Conservation (phyloP, 2,888 invertebrate genomes). For the Morinoia aosen region DNA sequence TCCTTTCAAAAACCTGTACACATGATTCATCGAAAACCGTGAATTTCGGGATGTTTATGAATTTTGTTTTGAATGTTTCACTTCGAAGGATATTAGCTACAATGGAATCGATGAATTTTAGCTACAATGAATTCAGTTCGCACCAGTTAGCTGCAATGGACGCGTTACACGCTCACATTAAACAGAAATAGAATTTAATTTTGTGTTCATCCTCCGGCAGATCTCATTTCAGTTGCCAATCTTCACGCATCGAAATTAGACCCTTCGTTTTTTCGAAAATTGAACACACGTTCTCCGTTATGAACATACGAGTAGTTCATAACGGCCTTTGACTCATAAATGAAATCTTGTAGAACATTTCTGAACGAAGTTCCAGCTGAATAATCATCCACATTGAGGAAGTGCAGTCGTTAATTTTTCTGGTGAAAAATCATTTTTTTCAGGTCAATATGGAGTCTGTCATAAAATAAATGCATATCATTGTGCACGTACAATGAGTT, state of each 20-base stretch:
- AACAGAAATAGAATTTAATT: background rate
- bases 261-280: background rate
- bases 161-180: background rate
- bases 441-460: no score
- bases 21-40: no score
- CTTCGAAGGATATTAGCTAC: no score
- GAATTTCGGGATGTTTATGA: no score
- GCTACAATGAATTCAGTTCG: no score
- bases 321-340: background rate
- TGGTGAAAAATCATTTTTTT: background rate
- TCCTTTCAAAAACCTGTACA: no score
- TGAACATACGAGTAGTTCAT: background rate
- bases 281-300: background rate
- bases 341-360: background rate
- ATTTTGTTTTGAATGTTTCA: no score
- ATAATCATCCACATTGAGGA: background rate
- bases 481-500: no score
- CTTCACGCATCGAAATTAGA: background rate
- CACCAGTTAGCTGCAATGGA: background rate
- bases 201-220: background rate
- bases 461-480: no score
- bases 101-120: no score
- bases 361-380: background rate
- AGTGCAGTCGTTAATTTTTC: background rate
- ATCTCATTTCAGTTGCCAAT: background rate